phyloP scores from a whole-genome alignment of 2,797 vertebrate species.

The Cyprinella venusta region DNA sequence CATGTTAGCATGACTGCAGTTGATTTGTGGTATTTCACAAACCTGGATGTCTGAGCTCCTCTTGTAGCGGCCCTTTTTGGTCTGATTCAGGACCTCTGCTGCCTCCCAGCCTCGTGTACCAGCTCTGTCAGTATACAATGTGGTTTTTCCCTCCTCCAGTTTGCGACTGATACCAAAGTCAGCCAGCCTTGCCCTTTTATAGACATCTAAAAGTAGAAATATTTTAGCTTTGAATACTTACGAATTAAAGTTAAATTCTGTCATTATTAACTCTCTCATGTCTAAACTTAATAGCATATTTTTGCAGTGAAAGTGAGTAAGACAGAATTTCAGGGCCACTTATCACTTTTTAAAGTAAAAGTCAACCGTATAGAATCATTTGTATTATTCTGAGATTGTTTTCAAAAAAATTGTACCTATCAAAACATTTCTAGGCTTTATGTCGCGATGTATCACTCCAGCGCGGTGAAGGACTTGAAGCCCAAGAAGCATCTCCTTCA shows the following conservation, averaged over 20 bases:
- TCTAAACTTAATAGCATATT: background rate
- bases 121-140: background rate
- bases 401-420: conserved; percentile 39
- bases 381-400: background rate
- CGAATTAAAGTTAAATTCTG: background rate
- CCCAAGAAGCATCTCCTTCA: conserved; percentile 32
- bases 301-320: background rate
- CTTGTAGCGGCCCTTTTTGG: background rate
- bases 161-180: conserved; percentile 55
- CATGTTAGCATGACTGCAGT: background rate
- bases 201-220: conserved; percentile 35
- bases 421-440: conserved; percentile 57
- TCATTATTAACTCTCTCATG: background rate
- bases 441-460: conserved; percentile 46
- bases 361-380: background rate
- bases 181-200: conserved; percentile 36
- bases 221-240: background rate
- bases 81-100: conserved; percentile 12
- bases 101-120: conserved; percentile 53
- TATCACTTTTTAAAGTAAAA: background rate
- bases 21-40: background rate
- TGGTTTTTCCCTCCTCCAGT: conserved; percentile 8
- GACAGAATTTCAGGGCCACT: too few species aligned
- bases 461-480: conserved; percentile 40
- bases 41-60: conserved; percentile 54